A percentile compares a stretch with the other conserved stretches of the same genome.
Conservation (phyloP, 2,888 invertebrate genomes). For the Nebria brevicollis region DNA sequence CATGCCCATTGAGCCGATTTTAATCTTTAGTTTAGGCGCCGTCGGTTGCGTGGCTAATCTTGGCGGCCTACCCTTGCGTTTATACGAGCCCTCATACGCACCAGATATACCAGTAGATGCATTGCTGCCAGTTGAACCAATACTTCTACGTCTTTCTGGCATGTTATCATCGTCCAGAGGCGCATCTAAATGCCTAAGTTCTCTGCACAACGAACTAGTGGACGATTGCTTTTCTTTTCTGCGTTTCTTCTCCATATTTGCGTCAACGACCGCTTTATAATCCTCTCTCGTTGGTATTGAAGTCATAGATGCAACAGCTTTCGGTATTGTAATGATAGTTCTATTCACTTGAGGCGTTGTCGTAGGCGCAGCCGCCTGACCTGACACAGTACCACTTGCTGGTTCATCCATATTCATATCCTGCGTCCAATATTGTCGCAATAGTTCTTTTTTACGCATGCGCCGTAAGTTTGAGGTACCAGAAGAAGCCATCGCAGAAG, state of each 20-base stretch:
- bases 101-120: slow-evolving; percentile 57
- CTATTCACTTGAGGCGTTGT: slow-evolving; percentile 72
- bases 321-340: slow-evolving; percentile 84
- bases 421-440: slow-evolving; percentile 86
- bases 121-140: slow-evolving; percentile 62
- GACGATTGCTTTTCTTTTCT: slow-evolving; percentile 67
- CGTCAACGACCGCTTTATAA: slow-evolving; percentile 74
- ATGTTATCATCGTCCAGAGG: slow-evolving; percentile 68
- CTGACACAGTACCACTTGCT: slow-evolving; percentile 65
- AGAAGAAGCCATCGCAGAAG: slow-evolving; percentile 56
- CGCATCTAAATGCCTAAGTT: slow-evolving; percentile 72
- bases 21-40: slow-evolving; percentile 82
- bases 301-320: slow-evolving; percentile 90
- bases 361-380: slow-evolving; percentile 69
- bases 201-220: slow-evolving; percentile 67
- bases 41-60: slow-evolving; percentile 58
- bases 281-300: slow-evolving; percentile 87
- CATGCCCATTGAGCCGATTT: slow-evolving; percentile 69
- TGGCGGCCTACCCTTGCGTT: slow-evolving; percentile 60
- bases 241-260: slow-evolving; percentile 76
- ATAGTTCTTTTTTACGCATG: slow-evolving; percentile 89
- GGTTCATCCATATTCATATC: slow-evolving; percentile 88
- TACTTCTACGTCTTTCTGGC: slow-evolving; percentile 65
- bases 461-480: slow-evolving; percentile 82
- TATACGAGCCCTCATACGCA: slow-evolving; percentile 52